A percentile compares a stretch with the other conserved stretches of the same genome.
phyloP scores from a whole-genome alignment of 2,113 vertebrate genomes.

The Hippocampus guttulatus region DNA sequence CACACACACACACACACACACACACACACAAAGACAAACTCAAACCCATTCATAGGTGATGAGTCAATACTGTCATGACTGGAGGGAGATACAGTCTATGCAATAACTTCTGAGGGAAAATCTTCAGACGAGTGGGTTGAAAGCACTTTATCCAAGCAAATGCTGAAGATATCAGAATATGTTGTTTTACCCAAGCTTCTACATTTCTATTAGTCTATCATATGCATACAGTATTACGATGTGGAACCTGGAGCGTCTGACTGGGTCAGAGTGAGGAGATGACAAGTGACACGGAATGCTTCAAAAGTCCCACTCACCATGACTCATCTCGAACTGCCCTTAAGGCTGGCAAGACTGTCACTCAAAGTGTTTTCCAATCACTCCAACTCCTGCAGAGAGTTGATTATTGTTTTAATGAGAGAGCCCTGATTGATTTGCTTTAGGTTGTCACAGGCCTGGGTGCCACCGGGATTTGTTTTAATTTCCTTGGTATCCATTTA shows the following conservation, averaged over 20 bases:
- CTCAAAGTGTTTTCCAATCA: constrained; percentile 60
- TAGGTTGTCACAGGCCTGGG: constrained; percentile 40
- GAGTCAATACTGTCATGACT: constrained; percentile 43
- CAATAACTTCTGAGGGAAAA: constrained; percentile 41
- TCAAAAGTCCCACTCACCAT: constrained; percentile 40
- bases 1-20: background rate
- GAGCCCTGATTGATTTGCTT: constrained; percentile 57
- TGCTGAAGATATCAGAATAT: constrained; percentile 26
- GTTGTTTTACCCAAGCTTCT: background rate
- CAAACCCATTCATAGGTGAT: constrained; percentile 22
- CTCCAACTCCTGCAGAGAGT: constrained; percentile 45
- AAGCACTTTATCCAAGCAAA: constrained; percentile 42
- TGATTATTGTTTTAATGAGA: constrained; percentile 67
- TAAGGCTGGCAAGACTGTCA: constrained; percentile 51
- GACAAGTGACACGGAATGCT: constrained; percentile 42
- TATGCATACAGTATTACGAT: constrained; percentile 2
- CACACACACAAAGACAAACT: background rate
- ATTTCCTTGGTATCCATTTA: constrained; percentile 52
- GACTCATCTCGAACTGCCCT: constrained; percentile 43
- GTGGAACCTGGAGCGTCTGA: constrained; percentile 26
- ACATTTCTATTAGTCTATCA: background rate
- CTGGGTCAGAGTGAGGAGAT: constrained; percentile 33
- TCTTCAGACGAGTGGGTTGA: constrained; percentile 33
- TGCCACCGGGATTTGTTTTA: constrained; percentile 24
- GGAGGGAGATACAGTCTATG: constrained; percentile 32